phyloP scores from a whole-genome alignment of 1,140 invertebrate genomes.

The Euura saliciscinereae region DNA sequence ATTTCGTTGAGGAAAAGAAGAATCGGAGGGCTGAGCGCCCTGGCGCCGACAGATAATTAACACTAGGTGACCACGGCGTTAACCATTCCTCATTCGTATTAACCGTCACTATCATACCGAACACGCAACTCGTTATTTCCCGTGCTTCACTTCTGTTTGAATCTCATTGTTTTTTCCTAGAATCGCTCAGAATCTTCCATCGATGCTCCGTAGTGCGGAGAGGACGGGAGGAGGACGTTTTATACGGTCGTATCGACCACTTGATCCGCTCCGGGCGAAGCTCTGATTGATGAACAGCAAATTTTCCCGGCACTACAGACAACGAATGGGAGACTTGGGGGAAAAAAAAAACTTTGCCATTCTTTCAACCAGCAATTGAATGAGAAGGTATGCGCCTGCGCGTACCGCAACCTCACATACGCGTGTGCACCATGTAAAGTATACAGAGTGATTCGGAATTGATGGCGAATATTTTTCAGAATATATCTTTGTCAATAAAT shows the following conservation, averaged over 20 bases:
- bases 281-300: constrained; percentile 12
- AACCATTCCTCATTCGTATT: not conserved
- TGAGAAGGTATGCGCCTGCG: not conserved
- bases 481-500: no score
- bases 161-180: no score
- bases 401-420: not conserved
- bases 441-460: not conserved
- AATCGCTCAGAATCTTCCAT: no score
- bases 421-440: not conserved
- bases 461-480: not conserved
- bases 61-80: constrained; percentile 4
- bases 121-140: no score
- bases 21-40: not conserved
- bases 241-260: not conserved
- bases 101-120: no score
- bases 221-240: not conserved
- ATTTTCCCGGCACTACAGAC: not conserved
- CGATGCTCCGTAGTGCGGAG: no score
- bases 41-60: constrained; percentile 13
- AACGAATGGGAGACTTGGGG: not conserved
- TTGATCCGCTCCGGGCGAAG: not conserved
- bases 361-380: no score
- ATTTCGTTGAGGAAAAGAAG: not conserved
- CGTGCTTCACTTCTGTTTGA: no score
- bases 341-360: not conserved